Conservation (phyloP, 2,113 vertebrate species). For the Polypterus senegalus region DNA sequence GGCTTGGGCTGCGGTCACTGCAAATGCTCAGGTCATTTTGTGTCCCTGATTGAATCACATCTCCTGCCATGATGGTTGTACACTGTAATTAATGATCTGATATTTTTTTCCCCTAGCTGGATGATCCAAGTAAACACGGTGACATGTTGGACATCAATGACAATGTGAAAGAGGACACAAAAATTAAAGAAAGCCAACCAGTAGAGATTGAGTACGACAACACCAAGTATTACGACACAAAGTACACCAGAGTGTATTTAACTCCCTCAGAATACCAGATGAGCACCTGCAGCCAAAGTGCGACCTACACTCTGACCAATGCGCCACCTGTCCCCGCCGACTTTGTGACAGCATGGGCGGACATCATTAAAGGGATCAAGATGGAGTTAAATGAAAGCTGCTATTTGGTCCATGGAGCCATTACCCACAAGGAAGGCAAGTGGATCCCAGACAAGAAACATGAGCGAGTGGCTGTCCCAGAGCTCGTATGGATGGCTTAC, state of each 20-base stretch:
- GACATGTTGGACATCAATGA: background rate
- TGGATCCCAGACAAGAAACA: background rate
- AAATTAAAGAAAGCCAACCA: background rate
- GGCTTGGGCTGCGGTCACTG: no score
- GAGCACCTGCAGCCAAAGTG: background rate
- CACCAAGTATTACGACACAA: background rate
- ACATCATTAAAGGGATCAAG: no score
- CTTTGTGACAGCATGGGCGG: background rate
- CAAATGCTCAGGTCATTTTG: no score
- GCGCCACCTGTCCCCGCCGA: background rate
- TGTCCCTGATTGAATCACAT: no score
- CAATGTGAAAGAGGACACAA: background rate
- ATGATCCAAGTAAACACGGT: background rate
- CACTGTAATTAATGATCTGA: no score
- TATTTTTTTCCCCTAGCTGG: background rate
- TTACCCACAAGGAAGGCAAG: background rate
- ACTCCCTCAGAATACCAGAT: background rate
- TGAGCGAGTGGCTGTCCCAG: background rate
- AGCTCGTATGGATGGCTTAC: background rate
- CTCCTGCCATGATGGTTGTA: no score
- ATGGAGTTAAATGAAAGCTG: background rate
- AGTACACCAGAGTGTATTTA: background rate
- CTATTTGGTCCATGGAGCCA: background rate
- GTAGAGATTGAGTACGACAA: background rate
- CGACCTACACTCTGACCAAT: background rate